Percentiles rank a stretch among this genome's conserved stretches.
phyloP scores from a whole-genome alignment of 2,797 vertebrate species.

The Sebastes steindachneri region DNA sequence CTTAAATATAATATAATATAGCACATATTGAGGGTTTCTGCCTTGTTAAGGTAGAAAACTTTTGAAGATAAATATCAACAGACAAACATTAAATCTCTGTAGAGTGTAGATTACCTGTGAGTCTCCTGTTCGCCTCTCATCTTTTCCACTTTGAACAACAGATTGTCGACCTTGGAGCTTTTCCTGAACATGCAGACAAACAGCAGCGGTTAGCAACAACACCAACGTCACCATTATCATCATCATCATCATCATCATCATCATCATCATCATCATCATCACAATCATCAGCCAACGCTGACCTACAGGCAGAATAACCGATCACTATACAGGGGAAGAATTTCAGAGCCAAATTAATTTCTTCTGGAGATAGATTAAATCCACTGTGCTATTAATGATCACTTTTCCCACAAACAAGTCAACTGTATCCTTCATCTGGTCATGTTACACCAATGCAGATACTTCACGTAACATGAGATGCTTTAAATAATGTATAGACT shows the following conservation, averaged over 20 bases:
- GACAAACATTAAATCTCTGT: background rate
- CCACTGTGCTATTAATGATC: no score
- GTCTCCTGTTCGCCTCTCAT: constrained; percentile 94
- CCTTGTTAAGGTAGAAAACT: background rate
- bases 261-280: no score
- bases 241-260: no score
- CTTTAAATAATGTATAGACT: no score
- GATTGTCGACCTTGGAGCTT: constrained; percentile 91
- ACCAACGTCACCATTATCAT: background rate
- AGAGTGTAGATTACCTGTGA: constrained; percentile 79
- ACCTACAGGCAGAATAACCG: background rate
- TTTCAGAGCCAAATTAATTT: background rate
- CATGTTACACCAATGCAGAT: no score
- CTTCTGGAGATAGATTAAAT: background rate
- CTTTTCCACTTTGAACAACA: constrained; percentile 94
- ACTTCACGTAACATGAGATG: no score
- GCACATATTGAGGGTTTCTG: no score
- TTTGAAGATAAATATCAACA: background rate
- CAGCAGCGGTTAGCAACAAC: constrained; percentile 1
- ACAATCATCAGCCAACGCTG: no score
- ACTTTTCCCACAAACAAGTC: no score
- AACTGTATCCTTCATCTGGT: no score
- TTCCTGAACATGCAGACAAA: constrained; percentile 82
- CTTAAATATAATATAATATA: no score
- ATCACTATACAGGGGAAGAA: background rate